Evolutionary conservation across 1,140 invertebrate genomes (phyloP).

Genomic region (Nephila pilipes): DNA sequence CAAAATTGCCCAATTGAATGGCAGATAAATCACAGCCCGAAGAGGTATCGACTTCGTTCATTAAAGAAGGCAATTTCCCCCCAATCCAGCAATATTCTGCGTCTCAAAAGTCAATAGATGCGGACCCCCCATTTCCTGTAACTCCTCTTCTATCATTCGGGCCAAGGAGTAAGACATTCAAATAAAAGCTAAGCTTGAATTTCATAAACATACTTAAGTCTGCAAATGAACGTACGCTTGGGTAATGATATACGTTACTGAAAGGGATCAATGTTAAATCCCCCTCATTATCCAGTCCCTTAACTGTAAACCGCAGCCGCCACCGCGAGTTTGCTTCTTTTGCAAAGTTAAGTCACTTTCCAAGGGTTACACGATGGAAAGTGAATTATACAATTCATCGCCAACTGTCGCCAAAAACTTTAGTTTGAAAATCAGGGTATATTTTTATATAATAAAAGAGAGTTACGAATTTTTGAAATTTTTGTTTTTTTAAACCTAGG

Average conservation of each 20-base stretch:
- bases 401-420: constrained; percentile 35
- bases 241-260: constrained; percentile 76
- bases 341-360: constrained; percentile 75
- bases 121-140: background rate
- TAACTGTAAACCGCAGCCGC: constrained; percentile 75
- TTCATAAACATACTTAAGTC: constrained; percentile 77
- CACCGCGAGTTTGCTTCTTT: constrained; percentile 70
- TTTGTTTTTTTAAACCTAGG: too few relatives aligned
- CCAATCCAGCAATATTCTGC: constrained; percentile 14
- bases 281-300: constrained; percentile 75
- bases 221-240: constrained; percentile 73
- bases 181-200: constrained; percentile 75
- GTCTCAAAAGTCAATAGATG: constrained; percentile 60
- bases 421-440: too few relatives aligned
- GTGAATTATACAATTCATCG: background rate
- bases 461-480: too few relatives aligned
- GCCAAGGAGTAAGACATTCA: constrained; percentile 30
- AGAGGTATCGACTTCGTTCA: constrained; percentile 20
- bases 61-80: constrained; percentile 50
- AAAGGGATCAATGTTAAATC: constrained; percentile 77
- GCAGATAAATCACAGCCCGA: constrained; percentile 28
- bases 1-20: background rate
- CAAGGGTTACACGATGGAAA: constrained; percentile 51
- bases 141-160: background rate
- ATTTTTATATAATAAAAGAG: too few relatives aligned